Conservation (phyloP, 64 coral and sea anemone genomes). For the Exaiptasia diaphana region DNA sequence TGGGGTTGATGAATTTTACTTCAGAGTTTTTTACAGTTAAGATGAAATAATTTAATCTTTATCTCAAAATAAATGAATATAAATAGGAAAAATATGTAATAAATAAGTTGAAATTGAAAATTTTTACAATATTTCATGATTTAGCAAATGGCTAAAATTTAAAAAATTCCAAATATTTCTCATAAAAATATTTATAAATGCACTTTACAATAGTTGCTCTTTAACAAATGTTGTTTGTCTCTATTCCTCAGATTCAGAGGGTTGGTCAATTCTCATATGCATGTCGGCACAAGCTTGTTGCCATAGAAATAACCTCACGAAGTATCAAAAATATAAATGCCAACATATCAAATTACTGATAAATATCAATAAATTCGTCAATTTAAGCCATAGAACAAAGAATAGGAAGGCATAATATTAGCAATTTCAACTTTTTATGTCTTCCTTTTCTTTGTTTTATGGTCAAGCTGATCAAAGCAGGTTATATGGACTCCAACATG, state of each 20-base stretch:
- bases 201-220: too few relatives aligned
- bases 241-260: too few relatives aligned
- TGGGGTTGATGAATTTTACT: background rate
- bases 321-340: background rate
- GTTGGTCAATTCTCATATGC: too few relatives aligned
- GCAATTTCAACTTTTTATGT: too few relatives aligned
- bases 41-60: background rate
- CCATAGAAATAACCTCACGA: background rate
- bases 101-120: background rate
- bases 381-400: background rate
- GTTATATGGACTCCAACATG: conserved; percentile 37
- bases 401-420: background rate
- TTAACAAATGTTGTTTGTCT: too few relatives aligned
- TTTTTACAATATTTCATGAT: background rate
- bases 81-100: background rate
- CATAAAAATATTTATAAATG: too few relatives aligned
- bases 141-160: too few relatives aligned
- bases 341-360: background rate
- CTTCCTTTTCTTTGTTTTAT: conserved; percentile 40
- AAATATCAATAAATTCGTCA: too few relatives aligned
- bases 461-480: conserved; percentile 44
- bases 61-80: background rate
- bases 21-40: background rate
- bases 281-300: background rate
- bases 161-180: too few relatives aligned